A percentile compares a stretch with the other conserved stretches of the same genome.
These are phyloP conservation scores for Acleris laterana DNA, from an alignment of 2,888 invertebrate species.

Conservation along the genomic window DNA sequence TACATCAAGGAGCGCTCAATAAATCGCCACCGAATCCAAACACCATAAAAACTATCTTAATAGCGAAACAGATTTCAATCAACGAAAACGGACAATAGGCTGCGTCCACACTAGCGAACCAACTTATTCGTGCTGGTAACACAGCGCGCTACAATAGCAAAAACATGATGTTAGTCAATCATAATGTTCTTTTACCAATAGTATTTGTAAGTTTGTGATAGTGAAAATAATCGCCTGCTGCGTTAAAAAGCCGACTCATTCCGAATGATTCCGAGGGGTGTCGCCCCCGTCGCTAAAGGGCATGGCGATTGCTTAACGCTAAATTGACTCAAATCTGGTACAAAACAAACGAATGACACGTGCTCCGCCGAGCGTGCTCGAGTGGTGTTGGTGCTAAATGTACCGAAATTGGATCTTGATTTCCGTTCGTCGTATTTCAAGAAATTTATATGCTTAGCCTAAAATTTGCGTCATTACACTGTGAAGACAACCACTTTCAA, in stretches of 20 bases:
- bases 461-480: not conserved
- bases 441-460: not conserved
- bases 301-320: slow-evolving; percentile 71
- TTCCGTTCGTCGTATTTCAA: slow-evolving; percentile 53
- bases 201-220: slow-evolving; percentile 38
- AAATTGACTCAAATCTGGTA: slow-evolving; percentile 75
- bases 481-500: not conserved
- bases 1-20: slow-evolving; percentile 39
- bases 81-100: slow-evolving; percentile 58
- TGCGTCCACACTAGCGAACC: slow-evolving; percentile 60
- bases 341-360: slow-evolving; percentile 74
- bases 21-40: slow-evolving; percentile 37
- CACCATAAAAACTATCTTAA: slow-evolving; percentile 52
- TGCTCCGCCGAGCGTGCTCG: slow-evolving; percentile 55
- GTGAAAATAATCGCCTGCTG: slow-evolving; percentile 50
- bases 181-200: not conserved
- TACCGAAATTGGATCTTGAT: slow-evolving; percentile 78
- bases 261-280: slow-evolving; percentile 56
- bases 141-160: not conserved
- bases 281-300: slow-evolving; percentile 55
- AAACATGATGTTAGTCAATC: not conserved
- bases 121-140: slow-evolving; percentile 34
- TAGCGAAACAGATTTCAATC: slow-evolving; percentile 71
- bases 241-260: slow-evolving; percentile 42
- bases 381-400: slow-evolving; percentile 71